Percentiles rank a stretch among this genome's conserved stretches.
Conservation (phyloP, 37 sponge, comb jelly and placozoan species). For the Crambe crambe region DNA sequence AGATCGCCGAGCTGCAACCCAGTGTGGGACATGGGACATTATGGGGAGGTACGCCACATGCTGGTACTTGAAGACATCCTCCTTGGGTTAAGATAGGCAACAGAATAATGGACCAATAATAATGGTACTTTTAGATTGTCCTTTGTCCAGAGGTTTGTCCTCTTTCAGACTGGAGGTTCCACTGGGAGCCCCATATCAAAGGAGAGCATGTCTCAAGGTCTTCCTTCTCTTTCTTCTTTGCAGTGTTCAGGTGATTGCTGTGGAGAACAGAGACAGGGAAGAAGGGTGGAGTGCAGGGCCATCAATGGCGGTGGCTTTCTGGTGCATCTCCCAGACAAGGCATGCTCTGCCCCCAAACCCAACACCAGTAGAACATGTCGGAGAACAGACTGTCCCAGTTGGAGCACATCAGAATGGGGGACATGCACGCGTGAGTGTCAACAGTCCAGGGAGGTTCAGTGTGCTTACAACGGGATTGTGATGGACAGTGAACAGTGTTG, state of each 20-base stretch:
- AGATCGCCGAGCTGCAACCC: not conserved
- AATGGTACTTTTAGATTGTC: not conserved
- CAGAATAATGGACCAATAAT: not conserved
- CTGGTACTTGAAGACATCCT: too few relatives aligned
- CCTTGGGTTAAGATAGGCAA: not conserved
- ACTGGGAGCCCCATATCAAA: too few relatives aligned
- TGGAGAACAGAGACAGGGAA: not conserved
- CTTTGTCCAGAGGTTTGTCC: too few relatives aligned
- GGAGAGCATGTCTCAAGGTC: too few relatives aligned
- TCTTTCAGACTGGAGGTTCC: too few relatives aligned
- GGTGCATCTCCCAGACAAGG: not conserved
- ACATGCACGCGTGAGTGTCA: not conserved
- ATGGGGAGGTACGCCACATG: constrained; percentile 6
- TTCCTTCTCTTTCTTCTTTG: not conserved
- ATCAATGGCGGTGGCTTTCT: too few relatives aligned
- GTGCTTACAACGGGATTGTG: not conserved
- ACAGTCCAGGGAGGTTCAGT: not conserved
- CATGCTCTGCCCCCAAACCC: not conserved
- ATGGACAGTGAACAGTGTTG: not conserved
- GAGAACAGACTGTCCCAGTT: constrained; percentile 1
- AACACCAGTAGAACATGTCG: not conserved
- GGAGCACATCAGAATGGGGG: not conserved
- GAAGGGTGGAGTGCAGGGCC: not conserved
- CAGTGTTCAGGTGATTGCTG: constrained; percentile 14
- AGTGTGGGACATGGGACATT: not conserved